Conservation (phyloP, 2,113 vertebrate species). For the Cavia porcellus region DNA sequence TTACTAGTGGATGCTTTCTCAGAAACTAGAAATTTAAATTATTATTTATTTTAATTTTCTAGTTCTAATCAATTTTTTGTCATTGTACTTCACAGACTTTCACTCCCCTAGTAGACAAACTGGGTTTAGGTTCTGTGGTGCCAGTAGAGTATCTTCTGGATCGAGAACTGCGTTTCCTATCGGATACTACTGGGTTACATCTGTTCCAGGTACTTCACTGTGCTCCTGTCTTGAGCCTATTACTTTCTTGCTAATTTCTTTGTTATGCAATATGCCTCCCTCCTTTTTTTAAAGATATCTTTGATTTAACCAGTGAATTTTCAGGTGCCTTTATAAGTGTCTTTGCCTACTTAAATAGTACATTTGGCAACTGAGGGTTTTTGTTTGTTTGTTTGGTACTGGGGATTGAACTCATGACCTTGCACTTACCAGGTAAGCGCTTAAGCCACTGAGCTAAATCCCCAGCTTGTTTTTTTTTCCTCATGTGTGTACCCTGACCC, state of each 20-base stretch:
- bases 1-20: conserved; percentile 54
- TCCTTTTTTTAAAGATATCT: conserved; percentile 8
- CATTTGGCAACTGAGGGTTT: background rate
- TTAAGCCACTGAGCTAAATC: too few relatives aligned
- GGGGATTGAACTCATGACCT: too few relatives aligned
- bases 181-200: conserved; percentile 93
- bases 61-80: conserved; percentile 68
- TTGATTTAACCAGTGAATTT: conserved; percentile 50
- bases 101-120: conserved; percentile 94
- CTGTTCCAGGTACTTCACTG: conserved; percentile 94
- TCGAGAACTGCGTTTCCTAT: conserved; percentile 93
- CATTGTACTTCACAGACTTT: conserved; percentile 88
- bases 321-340: conserved; percentile 50
- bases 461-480: background rate
- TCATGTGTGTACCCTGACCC: background rate
- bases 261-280: conserved; percentile 17
- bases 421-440: too few relatives aligned
- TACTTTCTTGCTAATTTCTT: conserved; percentile 62
- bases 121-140: conserved; percentile 95
- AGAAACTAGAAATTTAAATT: conserved; percentile 54
- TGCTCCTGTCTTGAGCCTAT: conserved; percentile 46
- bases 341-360: conserved; percentile 57
- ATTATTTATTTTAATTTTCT: conserved; percentile 49
- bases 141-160: conserved; percentile 96
- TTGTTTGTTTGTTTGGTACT: conserved; percentile 49